Evolutionary conservation across 2,113 vertebrate species (phyloP).

Genomic region (Channa argus): DNA sequence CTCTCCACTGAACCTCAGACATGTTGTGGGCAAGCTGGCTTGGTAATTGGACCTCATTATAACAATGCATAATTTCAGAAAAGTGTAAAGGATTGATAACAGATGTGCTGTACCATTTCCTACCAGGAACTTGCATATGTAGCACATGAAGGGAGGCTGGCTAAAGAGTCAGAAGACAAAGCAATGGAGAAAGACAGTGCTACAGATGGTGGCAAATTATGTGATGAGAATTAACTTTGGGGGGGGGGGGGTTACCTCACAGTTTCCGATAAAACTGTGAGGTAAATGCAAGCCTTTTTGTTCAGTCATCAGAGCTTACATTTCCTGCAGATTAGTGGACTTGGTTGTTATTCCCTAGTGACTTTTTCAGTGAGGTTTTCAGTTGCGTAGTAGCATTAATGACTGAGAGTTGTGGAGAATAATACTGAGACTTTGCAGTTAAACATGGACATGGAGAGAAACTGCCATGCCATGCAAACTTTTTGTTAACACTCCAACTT

Average conservation of each 20-base stretch:
- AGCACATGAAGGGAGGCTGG: slow-evolving; percentile 45
- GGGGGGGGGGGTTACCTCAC: too few relatives aligned
- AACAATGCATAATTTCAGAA: slow-evolving; percentile 70
- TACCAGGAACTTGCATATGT: slow-evolving; percentile 50
- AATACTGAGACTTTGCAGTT: slow-evolving; percentile 4
- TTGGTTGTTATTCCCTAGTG: not conserved
- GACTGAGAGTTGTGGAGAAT: not conserved
- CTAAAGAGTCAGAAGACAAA: slow-evolving; percentile 6
- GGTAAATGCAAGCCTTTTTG: slow-evolving; percentile 23
- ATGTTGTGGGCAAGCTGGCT: slow-evolving; percentile 7
- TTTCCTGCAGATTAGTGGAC: slow-evolving; percentile 11
- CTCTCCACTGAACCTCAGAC: not conserved
- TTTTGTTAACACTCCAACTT: not conserved
- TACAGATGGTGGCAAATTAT: slow-evolving; percentile 79
- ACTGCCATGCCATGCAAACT: slow-evolving; percentile 5
- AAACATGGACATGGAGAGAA: slow-evolving; percentile 14
- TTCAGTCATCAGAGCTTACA: not conserved
- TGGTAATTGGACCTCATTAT: slow-evolving; percentile 60
- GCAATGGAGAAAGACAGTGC: slow-evolving; percentile 35
- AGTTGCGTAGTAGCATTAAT: not conserved
- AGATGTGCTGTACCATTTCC: slow-evolving; percentile 73
- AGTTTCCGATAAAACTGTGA: not conserved
- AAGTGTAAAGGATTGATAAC: slow-evolving; percentile 59
- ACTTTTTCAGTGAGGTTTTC: slow-evolving; percentile 21
- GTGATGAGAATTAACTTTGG: slow-evolving; percentile 65